Evolutionary conservation across 2,888 invertebrate species (phyloP).

Genomic region (Diogma glabrata): DNA sequence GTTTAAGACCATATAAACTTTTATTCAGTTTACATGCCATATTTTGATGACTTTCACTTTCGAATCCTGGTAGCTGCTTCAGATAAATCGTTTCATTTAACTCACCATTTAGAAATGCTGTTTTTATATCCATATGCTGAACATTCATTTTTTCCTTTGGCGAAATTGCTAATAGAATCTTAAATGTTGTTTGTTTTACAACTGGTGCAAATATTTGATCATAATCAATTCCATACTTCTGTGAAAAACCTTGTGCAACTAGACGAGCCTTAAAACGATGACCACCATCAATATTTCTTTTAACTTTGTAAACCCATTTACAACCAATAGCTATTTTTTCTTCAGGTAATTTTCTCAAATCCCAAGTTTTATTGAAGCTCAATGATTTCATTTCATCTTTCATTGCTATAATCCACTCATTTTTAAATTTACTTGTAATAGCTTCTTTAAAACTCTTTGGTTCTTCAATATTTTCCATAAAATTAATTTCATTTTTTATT

Average conservation of each 20-base stretch:
- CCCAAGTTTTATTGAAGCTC: neutral
- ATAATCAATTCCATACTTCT: slow-evolving; percentile 20
- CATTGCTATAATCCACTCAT: neutral
- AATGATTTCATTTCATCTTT: neutral
- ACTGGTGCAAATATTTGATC: slow-evolving; percentile 25
- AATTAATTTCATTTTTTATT: too few relatives aligned
- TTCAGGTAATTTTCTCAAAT: neutral
- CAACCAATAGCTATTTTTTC: neutral
- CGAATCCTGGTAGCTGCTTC: too few relatives aligned
- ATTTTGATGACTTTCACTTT: slow-evolving; percentile 1
- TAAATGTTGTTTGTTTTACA: slow-evolving; percentile 18
- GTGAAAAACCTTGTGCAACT: neutral
- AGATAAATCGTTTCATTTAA: slow-evolving; percentile 12
- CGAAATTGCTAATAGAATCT: slow-evolving; percentile 14
- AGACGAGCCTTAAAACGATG: neutral
- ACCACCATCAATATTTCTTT: neutral
- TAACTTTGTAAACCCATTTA: neutral
- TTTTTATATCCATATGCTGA: slow-evolving; percentile 11
- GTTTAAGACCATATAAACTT: slow-evolving; percentile 9
- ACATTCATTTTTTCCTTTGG: slow-evolving; percentile 13
- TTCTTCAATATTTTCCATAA: too few relatives aligned
- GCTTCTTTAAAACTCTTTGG: too few relatives aligned
- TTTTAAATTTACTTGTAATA: neutral
- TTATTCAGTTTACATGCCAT: slow-evolving; percentile 8
- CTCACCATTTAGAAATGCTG: slow-evolving; percentile 12